Evolutionary conservation across 2,888 invertebrate species (phyloP).

Genomic region (Tolmerus cingulatus): DNA sequence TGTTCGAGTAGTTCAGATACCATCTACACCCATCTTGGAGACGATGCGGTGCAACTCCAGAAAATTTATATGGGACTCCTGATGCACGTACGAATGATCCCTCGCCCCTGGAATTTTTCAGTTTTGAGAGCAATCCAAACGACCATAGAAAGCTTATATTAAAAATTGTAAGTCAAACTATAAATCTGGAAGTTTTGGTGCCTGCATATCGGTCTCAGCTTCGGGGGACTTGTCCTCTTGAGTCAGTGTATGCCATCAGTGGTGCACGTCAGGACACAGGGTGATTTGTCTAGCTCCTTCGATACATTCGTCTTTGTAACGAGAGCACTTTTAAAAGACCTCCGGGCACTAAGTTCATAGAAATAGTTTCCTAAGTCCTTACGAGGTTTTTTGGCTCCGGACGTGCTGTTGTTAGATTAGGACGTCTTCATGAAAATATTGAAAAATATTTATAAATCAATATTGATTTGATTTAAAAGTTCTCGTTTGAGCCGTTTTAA

Average conservation of each 20-base stretch:
- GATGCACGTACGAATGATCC: slow-evolving; percentile 13
- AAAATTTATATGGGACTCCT: background rate
- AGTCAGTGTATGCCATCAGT: background rate
- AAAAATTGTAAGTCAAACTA: slow-evolving; percentile 26
- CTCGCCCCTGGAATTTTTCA: slow-evolving; percentile 9
- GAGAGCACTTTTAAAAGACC: slow-evolving; percentile 1
- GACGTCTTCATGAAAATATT: background rate
- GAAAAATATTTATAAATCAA: background rate
- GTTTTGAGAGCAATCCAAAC: slow-evolving; percentile 1
- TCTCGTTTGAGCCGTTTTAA: background rate
- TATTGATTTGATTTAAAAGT: background rate
- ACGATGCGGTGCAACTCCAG: background rate
- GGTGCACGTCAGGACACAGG: background rate
- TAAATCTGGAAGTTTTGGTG: slow-evolving; percentile 3
- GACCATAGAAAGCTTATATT: slow-evolving; percentile 13
- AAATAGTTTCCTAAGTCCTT: background rate
- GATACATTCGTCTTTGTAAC: slow-evolving; percentile 25
- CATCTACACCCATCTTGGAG: background rate
- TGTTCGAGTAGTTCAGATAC: background rate
- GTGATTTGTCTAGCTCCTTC: slow-evolving; percentile 32
- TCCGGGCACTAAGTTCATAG: background rate
- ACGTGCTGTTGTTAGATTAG: background rate
- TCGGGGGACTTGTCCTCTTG: background rate
- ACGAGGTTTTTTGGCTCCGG: background rate
- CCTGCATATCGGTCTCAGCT: background rate